These are phyloP conservation scores for Thereuonema tuberculata DNA, from an alignment of 1,140 invertebrate genomes.

Conservation along the genomic window DNA sequence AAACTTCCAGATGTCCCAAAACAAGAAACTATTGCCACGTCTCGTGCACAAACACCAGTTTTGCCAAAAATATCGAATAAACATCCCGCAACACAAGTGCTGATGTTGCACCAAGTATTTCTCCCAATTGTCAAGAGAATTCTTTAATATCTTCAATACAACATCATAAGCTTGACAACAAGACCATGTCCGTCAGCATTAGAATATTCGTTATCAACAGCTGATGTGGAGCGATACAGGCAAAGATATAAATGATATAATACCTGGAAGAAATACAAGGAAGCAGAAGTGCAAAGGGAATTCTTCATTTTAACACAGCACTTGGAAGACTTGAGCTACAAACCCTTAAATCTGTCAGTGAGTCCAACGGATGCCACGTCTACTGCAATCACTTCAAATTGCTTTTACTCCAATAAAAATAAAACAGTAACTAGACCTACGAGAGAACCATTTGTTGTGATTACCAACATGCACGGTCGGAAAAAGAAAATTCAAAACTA, in stretches of 20 bases:
- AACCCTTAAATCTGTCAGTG: no score
- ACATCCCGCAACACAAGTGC: neutral
- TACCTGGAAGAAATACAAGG: neutral
- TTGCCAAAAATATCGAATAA: neutral
- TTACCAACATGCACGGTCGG: neutral
- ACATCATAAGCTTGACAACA: neutral
- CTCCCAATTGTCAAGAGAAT: neutral
- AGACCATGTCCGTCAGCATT: no score
- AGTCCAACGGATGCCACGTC: no score
- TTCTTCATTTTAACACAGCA: no score
- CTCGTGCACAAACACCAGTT: neutral
- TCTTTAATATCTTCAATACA: neutral
- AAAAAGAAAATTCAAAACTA: neutral
- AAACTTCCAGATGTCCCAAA: neutral
- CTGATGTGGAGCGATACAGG: neutral
- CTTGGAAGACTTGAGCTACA: neutral
- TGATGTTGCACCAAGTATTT: neutral
- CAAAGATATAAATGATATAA: neutral
- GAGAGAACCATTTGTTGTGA: neutral
- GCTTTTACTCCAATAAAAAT: neutral
- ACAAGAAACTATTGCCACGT: neutral
- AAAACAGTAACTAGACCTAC: neutral
- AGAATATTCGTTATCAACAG: neutral
- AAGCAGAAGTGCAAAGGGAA: no score
- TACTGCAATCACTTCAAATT: neutral